phyloP scores from a whole-genome alignment of 2,888 invertebrate species.

The Pseudococcus longispinus region DNA sequence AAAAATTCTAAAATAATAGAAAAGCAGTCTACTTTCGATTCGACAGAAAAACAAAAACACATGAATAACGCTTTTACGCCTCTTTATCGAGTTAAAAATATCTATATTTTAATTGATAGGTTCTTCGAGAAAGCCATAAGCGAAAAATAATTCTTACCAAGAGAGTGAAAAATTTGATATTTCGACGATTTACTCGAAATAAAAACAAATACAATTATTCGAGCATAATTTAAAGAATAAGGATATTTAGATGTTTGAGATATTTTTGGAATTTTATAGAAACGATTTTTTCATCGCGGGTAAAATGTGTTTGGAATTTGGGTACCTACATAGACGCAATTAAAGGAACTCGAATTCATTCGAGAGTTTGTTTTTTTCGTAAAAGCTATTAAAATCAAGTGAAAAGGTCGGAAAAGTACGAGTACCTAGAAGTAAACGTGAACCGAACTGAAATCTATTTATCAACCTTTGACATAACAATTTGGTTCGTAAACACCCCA shows the following conservation, averaged over 20 bases:
- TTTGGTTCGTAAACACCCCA: constrained; percentile 1
- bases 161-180: not conserved
- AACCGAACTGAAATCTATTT: not conserved
- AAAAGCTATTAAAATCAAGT: not conserved
- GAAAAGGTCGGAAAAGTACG: not conserved
- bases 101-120: not conserved
- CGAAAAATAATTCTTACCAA: not conserved
- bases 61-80: not conserved
- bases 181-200: not conserved
- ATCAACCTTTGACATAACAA: constrained; percentile 6
- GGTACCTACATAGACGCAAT: not conserved
- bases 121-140: too few species aligned
- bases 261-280: not conserved
- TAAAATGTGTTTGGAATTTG: not conserved
- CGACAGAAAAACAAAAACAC: constrained; percentile 12
- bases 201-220: not conserved
- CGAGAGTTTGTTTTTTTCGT: not conserved
- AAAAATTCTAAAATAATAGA: constrained; percentile 21
- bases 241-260: not conserved
- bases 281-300: not conserved
- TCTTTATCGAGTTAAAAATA: not conserved
- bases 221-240: not conserved
- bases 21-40: not conserved
- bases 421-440: not conserved
- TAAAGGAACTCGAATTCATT: not conserved